Evolutionary conservation across 1,140 invertebrate species (phyloP).

Genomic region (Helicorthomorpha holstii): DNA sequence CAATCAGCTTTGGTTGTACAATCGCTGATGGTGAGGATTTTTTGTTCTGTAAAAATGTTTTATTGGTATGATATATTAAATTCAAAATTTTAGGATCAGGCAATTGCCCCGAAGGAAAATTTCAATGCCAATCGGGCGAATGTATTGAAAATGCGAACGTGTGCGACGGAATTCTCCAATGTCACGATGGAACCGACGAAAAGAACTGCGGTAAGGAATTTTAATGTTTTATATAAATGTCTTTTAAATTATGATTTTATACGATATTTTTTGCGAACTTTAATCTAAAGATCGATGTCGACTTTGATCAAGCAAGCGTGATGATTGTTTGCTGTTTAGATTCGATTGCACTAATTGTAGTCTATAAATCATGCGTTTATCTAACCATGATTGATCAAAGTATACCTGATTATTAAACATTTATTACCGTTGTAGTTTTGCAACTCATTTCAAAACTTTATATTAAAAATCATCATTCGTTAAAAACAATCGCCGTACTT

Average conservation of each 20-base stretch:
- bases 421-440: too few relatives aligned
- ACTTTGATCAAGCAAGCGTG: not conserved
- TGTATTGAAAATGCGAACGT: constrained; percentile 16
- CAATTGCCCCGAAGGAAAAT: not conserved
- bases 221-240: not conserved
- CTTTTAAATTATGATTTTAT: not conserved
- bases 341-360: too few relatives aligned
- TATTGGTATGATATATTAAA: too few relatives aligned
- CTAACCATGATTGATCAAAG: not conserved
- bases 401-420: too few relatives aligned
- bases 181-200: constrained; percentile 11
- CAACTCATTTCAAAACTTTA: too few relatives aligned
- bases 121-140: not conserved
- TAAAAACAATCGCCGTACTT: too few relatives aligned
- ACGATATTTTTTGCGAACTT: not conserved
- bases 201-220: constrained; percentile 12
- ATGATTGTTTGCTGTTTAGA: not conserved
- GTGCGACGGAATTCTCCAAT: constrained; percentile 22
- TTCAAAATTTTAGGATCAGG: too few relatives aligned
- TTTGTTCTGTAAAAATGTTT: too few relatives aligned
- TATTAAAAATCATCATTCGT: too few relatives aligned
- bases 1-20: too few relatives aligned
- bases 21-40: too few relatives aligned
- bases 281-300: not conserved
- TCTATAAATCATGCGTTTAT: not conserved